phyloP scores from a whole-genome alignment of 2,797 vertebrate species.

The Microctenopoma steveboyesi region DNA sequence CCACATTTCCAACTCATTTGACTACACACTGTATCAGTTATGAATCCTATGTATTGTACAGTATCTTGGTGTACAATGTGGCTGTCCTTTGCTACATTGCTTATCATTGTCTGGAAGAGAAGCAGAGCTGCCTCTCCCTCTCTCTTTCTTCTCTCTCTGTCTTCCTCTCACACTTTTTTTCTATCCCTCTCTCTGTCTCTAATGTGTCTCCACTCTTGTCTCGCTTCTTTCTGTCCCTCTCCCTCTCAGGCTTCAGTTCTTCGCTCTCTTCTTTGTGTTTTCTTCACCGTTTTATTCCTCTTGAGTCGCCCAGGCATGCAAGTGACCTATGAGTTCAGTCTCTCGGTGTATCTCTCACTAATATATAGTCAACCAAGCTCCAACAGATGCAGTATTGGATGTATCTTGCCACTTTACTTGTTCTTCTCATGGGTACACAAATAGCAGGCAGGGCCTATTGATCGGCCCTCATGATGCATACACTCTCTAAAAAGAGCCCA shows the following conservation, averaged over 20 bases:
- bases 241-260: constrained; percentile 73
- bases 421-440: constrained; percentile 63
- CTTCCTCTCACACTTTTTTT: constrained; percentile 1
- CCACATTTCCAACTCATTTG: constrained; percentile 76
- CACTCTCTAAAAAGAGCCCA: constrained; percentile 25
- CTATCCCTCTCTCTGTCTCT: constrained; percentile 56
- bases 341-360: constrained; percentile 79
- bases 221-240: constrained; percentile 63
- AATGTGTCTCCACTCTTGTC: constrained; percentile 38
- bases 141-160: constrained; percentile 31
- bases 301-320: constrained; percentile 86
- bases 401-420: constrained; percentile 62
- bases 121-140: constrained; percentile 75
- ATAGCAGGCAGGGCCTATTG: constrained; percentile 67
- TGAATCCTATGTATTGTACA: constrained; percentile 81
- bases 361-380: constrained; percentile 51
- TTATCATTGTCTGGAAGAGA: constrained; percentile 83
- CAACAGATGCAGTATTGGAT: constrained; percentile 62
- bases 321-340: constrained; percentile 84
- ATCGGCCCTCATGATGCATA: constrained; percentile 61
- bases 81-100: constrained; percentile 83
- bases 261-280: constrained; percentile 81
- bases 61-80: constrained; percentile 84
- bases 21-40: constrained; percentile 80
- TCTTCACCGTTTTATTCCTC: constrained; percentile 76